These are phyloP conservation scores for Thalpophila matura DNA, from an alignment of 2,888 invertebrate species.

Conservation along the genomic window DNA sequence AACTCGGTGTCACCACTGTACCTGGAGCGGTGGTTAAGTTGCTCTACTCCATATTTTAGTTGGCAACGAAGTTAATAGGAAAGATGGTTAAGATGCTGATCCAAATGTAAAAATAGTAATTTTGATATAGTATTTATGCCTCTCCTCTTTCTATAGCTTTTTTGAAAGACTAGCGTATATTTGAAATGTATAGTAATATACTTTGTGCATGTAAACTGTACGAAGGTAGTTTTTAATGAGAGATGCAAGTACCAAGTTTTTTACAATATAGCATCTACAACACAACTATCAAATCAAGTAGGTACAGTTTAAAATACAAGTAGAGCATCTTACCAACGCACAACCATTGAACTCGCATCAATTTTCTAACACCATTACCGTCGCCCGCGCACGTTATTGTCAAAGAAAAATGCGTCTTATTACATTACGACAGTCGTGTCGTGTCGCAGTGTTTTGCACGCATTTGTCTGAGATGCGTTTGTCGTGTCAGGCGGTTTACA, in stretches of 20 bases:
- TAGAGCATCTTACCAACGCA: conserved; percentile 68
- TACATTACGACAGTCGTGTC: conserved; percentile 79
- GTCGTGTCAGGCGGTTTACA: conserved; percentile 55
- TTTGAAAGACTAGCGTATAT: no score
- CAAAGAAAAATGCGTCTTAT: conserved; percentile 88
- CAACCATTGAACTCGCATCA: conserved; percentile 67
- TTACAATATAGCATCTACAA: no score
- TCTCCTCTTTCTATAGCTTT: no score
- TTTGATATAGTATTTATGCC: no score
- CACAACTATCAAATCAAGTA: neutral
- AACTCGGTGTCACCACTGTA: conserved; percentile 72
- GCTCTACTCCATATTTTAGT: conserved; percentile 28
- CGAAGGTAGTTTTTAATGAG: no score
- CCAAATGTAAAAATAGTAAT: no score
- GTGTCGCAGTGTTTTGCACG: conserved; percentile 66
- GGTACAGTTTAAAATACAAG: conserved; percentile 29
- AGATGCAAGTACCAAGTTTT: no score
- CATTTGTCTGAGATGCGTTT: conserved; percentile 56
- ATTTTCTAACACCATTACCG: conserved; percentile 82
- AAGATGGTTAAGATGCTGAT: no score
- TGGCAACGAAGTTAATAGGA: no score
- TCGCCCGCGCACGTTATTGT: conserved; percentile 80
- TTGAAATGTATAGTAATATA: no score
- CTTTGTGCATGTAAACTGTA: no score
- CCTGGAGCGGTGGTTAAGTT: neutral